Evolutionary conservation across 1,140 invertebrate species (phyloP).

Genomic region (Apis laboriosa): DNA sequence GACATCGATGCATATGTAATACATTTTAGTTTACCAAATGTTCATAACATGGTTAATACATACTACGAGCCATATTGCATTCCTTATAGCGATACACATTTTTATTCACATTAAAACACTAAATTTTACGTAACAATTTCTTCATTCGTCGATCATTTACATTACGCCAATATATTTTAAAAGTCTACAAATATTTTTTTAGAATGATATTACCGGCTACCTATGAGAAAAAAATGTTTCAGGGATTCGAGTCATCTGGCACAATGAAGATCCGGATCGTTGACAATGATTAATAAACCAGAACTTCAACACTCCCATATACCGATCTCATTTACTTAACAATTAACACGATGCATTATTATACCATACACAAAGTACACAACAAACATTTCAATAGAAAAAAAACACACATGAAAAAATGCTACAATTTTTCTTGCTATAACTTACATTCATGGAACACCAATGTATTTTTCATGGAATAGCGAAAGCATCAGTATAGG

Average conservation of each 20-base stretch:
- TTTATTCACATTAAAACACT: constrained; percentile 30
- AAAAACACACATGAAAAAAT: constrained; percentile 47
- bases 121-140: constrained; percentile 31
- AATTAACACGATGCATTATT: constrained; percentile 49
- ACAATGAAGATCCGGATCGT: constrained; percentile 12
- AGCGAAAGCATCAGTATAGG: constrained; percentile 67
- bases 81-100: constrained; percentile 37
- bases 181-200: constrained; percentile 1
- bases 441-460: constrained; percentile 9
- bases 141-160: constrained; percentile 20
- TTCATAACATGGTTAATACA: constrained; percentile 54
- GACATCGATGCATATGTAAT: constrained; percentile 48
- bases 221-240: not conserved
- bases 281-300: constrained; percentile 23
- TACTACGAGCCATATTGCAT: constrained; percentile 45
- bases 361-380: constrained; percentile 43
- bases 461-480: constrained; percentile 29
- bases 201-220: constrained; percentile 20
- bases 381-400: constrained; percentile 12
- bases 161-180: not conserved
- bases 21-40: constrained; percentile 40
- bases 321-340: constrained; percentile 48
- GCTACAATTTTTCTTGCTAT: constrained; percentile 42
- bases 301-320: constrained; percentile 49
- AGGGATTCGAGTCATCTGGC: not conserved